Evolutionary conservation across 2,113 vertebrate genomes (phyloP).

Genomic region (Gadus chalcogrammus): DNA sequence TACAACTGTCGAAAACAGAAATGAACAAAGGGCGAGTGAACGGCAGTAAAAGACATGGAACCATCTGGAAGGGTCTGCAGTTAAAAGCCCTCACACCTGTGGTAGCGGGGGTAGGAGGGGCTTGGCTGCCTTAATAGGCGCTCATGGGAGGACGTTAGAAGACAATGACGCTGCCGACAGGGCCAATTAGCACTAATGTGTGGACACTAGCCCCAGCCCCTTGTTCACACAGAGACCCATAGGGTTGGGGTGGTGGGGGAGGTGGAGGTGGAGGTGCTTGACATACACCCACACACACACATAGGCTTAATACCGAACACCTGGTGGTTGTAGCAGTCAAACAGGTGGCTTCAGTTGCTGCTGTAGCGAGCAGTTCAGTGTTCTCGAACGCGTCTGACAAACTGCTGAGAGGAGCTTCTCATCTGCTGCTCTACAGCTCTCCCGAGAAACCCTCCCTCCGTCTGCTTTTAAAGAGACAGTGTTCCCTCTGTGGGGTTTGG

Average conservation of each 20-base stretch:
- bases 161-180: slow-evolving; percentile 29
- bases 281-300: slow-evolving; percentile 16
- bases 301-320: slow-evolving; percentile 50
- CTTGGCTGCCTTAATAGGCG: too few relatives aligned
- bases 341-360: slow-evolving; percentile 35
- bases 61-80: slow-evolving; percentile 53
- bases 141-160: too few relatives aligned
- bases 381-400: neutral
- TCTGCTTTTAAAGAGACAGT: neutral
- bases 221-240: slow-evolving; percentile 42
- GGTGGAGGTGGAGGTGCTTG: neutral
- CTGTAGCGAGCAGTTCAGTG: neutral
- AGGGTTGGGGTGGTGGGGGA: neutral
- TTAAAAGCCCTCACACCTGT: slow-evolving; percentile 58
- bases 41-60: slow-evolving; percentile 42
- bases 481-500: too few relatives aligned
- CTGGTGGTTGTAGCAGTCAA: slow-evolving; percentile 39
- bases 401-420: neutral
- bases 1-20: too few relatives aligned
- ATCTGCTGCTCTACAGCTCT: neutral
- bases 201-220: slow-evolving; percentile 30
- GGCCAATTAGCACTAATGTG: slow-evolving; percentile 66
- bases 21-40: too few relatives aligned
- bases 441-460: neutral
- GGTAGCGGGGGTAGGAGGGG: neutral